Percentiles rank a stretch among this genome's conserved stretches.
These are phyloP conservation scores for Aleiodes leptofemur DNA, from an alignment of 2,888 invertebrate species.

Conservation along the genomic window DNA sequence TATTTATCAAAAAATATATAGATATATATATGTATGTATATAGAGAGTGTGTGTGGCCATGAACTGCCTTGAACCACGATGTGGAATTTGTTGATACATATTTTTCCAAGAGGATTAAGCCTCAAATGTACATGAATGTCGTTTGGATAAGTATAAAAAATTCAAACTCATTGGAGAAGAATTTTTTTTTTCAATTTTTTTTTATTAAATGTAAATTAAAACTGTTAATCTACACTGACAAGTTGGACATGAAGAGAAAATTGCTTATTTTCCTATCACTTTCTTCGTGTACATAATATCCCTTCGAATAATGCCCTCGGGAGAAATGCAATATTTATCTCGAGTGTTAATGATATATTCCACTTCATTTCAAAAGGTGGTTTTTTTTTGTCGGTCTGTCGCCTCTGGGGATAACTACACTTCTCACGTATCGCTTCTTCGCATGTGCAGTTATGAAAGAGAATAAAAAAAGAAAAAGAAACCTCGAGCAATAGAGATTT, in stretches of 20 bases:
- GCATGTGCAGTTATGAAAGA: constrained; percentile 65
- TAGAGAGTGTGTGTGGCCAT: background rate
- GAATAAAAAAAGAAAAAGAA: constrained; percentile 61
- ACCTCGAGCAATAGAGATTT: constrained; percentile 55
- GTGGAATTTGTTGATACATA: constrained; percentile 52
- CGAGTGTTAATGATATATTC: constrained; percentile 56
- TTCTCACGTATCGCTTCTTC: constrained; percentile 63
- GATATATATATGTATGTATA: background rate
- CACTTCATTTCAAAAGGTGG: constrained; percentile 12
- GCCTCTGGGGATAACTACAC: constrained; percentile 31
- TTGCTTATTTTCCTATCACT: constrained; percentile 50
- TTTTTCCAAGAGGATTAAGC: constrained; percentile 29
- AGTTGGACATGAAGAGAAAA: constrained; percentile 48
- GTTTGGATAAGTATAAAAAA: constrained; percentile 23
- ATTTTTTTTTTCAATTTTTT: background rate
- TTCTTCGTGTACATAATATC: constrained; percentile 1
- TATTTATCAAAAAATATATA: constrained; percentile 29
- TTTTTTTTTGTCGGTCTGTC: constrained; percentile 38
- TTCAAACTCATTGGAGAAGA: constrained; percentile 16
- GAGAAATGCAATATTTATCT: constrained; percentile 48
- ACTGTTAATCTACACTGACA: background rate
- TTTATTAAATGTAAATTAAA: background rate
- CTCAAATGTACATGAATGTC: constrained; percentile 5
- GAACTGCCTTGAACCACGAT: constrained; percentile 48
- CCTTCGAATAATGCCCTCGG: constrained; percentile 42